Evolutionary conservation across 2,113 vertebrate genomes (phyloP).

Genomic region (Anhinga rufa): DNA sequence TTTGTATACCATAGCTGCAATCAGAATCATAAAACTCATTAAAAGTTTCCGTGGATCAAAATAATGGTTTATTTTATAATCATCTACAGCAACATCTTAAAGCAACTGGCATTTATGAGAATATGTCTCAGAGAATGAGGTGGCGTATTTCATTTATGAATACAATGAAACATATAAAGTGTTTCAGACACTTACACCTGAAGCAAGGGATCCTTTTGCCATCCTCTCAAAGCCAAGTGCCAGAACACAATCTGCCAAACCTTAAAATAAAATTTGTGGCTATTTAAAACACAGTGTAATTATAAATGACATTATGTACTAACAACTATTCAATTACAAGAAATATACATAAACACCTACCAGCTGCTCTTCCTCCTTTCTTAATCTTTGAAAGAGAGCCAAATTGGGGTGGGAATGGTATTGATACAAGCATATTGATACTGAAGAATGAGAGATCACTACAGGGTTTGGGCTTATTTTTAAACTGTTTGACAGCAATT

Average conservation of each 20-base stretch:
- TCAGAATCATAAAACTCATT: neutral
- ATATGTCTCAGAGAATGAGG: neutral
- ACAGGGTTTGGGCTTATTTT: neutral
- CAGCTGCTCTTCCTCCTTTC: neutral
- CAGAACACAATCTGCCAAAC: constrained; percentile 86
- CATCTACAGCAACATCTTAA: neutral
- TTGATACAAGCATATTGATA: neutral
- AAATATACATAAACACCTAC: neutral
- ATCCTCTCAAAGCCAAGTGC: constrained; percentile 98
- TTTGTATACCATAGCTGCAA: neutral
- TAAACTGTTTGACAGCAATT: neutral
- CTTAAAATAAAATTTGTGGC: constrained; percentile 68
- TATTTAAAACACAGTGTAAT: neutral
- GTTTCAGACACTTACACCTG: constrained; percentile 68
- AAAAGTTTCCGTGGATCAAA: neutral
- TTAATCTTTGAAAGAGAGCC: neutral
- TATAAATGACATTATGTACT: neutral
- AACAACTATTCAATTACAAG: neutral
- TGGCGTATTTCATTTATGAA: neutral
- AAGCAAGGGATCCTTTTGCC: constrained; percentile 76
- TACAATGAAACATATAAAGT: neutral
- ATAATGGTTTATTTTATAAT: neutral
- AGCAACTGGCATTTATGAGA: neutral
- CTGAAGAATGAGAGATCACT: neutral
- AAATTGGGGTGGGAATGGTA: neutral